Evolutionary conservation across 2,888 invertebrate genomes (phyloP).

Genomic region (Tribolium freemani): DNA sequence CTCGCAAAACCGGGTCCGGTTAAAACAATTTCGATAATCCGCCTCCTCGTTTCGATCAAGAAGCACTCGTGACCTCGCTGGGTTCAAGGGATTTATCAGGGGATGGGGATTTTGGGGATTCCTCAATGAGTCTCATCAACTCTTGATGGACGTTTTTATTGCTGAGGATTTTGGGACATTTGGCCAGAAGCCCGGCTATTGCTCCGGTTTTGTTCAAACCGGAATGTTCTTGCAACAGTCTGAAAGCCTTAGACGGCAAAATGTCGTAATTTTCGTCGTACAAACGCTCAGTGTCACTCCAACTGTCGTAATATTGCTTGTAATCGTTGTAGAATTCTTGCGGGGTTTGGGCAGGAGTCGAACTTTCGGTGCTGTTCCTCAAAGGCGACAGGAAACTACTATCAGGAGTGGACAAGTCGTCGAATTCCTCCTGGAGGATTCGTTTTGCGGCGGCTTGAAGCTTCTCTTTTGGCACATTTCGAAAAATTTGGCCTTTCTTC

Average conservation of each 20-base stretch:
- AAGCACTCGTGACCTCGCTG: slow-evolving; percentile 61
- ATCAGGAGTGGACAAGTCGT: slow-evolving; percentile 67
- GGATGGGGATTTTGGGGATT: slow-evolving; percentile 52
- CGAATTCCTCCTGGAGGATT: slow-evolving; percentile 72
- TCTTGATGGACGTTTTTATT: slow-evolving; percentile 72
- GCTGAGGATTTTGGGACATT: slow-evolving; percentile 76
- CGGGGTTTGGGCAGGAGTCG: slow-evolving; percentile 69
- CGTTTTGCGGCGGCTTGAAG: slow-evolving; percentile 73
- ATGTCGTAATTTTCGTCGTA: slow-evolving; percentile 67
- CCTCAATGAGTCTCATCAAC: slow-evolving; percentile 66
- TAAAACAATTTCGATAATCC: slow-evolving; percentile 44
- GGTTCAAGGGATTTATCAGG: slow-evolving; percentile 57
- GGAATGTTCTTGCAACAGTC: slow-evolving; percentile 70
- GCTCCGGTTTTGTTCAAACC: slow-evolving; percentile 62
- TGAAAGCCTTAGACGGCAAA: slow-evolving; percentile 73
- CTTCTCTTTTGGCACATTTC: slow-evolving; percentile 72
- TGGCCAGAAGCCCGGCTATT: slow-evolving; percentile 71
- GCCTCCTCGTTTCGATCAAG: slow-evolving; percentile 58
- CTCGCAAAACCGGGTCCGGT: slow-evolving; percentile 45
- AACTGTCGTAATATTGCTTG: slow-evolving; percentile 72
- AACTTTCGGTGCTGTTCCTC: slow-evolving; percentile 65
- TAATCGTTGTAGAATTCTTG: slow-evolving; percentile 69
- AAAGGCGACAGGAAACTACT: slow-evolving; percentile 62
- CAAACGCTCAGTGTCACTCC: slow-evolving; percentile 63
- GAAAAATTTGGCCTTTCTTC: slow-evolving; percentile 71